phyloP scores from a whole-genome alignment of 2,888 invertebrate species.

The Tetragnatha montana region DNA sequence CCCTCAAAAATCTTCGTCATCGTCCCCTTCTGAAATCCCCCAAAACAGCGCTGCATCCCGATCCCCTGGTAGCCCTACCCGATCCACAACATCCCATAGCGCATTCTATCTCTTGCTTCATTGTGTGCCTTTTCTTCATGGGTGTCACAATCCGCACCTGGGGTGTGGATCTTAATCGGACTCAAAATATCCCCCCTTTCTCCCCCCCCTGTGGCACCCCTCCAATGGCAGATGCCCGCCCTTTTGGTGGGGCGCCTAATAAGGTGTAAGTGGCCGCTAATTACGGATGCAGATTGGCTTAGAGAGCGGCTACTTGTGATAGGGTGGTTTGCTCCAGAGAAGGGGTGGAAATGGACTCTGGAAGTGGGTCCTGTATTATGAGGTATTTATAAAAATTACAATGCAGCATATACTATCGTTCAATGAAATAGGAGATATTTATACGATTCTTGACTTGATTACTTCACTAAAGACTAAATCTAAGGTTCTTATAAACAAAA shows the following conservation, averaged over 20 bases:
- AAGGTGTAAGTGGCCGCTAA: not conserved
- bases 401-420: no score
- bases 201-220: slow-evolving; percentile 48
- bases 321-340: no score
- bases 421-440: no score
- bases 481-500: no score
- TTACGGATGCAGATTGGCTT: not conserved
- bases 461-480: no score
- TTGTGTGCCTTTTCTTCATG: slow-evolving; percentile 70
- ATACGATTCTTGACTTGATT: no score
- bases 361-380: no score
- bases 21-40: not conserved
- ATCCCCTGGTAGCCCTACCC: slow-evolving; percentile 23
- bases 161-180: slow-evolving; percentile 68
- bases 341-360: no score
- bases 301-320: no score
- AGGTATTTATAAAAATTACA: no score
- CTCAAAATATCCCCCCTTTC: not conserved
- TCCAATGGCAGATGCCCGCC: slow-evolving; percentile 59
- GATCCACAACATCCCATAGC: slow-evolving; percentile 56
- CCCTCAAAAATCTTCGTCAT: no score
- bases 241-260: slow-evolving; percentile 56
- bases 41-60: slow-evolving; percentile 31
- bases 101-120: slow-evolving; percentile 60
- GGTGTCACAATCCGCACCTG: slow-evolving; percentile 70